Evolutionary conservation across 2,888 invertebrate genomes (phyloP).

Genomic region (Brachycybe producta): DNA sequence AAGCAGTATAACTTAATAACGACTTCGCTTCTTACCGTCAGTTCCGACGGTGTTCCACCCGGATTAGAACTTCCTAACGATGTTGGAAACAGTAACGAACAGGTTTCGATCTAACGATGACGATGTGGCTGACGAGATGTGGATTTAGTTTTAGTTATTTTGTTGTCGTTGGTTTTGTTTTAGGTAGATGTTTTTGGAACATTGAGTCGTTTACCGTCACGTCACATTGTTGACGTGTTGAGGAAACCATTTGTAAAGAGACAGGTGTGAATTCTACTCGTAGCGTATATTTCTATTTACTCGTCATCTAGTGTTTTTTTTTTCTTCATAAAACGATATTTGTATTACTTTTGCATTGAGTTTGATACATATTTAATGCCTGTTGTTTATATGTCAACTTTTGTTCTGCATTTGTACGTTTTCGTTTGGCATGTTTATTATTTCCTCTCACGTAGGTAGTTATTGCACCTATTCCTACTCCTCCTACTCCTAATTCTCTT

Average conservation of each 20-base stretch:
- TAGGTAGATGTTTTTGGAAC: conserved; percentile 14
- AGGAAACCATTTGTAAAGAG: conserved; percentile 45
- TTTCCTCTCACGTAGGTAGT: too few relatives aligned
- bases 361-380: too few relatives aligned
- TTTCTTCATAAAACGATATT: too few relatives aligned
- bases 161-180: neutral
- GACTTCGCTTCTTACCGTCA: conserved; percentile 25
- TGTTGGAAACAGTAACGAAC: conserved; percentile 14
- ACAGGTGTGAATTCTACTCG: too few relatives aligned
- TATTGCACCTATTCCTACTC: conserved; percentile 43
- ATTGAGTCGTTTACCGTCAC: conserved; percentile 16
- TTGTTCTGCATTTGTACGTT: too few relatives aligned
- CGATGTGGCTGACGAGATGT: neutral
- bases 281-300: neutral
- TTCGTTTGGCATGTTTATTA: too few relatives aligned
- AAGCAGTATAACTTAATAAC: conserved; percentile 57
- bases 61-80: conserved; percentile 27
- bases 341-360: too few relatives aligned
- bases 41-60: conserved; percentile 26
- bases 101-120: neutral
- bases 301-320: neutral
- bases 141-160: neutral
- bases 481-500: conserved; percentile 43
- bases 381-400: too few relatives aligned
- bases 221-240: conserved; percentile 48